These are phyloP conservation scores for Antheraea yamamai DNA, from an alignment of 2,888 invertebrate species.

Conservation along the genomic window DNA sequence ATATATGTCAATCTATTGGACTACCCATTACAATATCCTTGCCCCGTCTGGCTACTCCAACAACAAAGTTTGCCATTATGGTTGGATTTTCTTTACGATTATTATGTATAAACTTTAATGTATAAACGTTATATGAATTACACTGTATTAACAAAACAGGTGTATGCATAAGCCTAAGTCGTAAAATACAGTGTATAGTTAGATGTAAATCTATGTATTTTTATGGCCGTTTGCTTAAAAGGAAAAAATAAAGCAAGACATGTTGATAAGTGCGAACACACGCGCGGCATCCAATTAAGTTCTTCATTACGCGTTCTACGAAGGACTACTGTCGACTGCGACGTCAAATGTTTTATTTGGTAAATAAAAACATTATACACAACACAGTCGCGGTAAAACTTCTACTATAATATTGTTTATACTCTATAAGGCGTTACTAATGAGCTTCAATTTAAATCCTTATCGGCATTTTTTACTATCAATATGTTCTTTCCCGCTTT, in stretches of 20 bases:
- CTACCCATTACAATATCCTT: too few relatives aligned
- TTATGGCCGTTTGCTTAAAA: not conserved
- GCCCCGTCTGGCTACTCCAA: too few relatives aligned
- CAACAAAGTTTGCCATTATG: too few relatives aligned
- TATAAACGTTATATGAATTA: not conserved
- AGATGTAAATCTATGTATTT: not conserved
- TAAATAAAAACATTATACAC: conserved; percentile 32
- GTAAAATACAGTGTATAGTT: not conserved
- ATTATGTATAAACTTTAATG: too few relatives aligned
- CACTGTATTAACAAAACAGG: not conserved
- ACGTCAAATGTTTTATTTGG: conserved; percentile 33
- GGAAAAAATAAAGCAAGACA: conserved; percentile 15
- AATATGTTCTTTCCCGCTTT: not conserved
- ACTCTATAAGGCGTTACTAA: not conserved
- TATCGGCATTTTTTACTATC: not conserved
- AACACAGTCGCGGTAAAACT: not conserved
- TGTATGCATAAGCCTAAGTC: not conserved
- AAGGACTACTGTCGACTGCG: conserved; percentile 47
- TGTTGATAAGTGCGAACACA: conserved; percentile 61
- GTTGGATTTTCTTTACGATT: too few relatives aligned
- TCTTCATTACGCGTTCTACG: conserved; percentile 72
- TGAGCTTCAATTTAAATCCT: not conserved
- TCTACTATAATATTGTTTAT: not conserved
- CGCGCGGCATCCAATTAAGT: conserved; percentile 72
- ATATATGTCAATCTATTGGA: too few relatives aligned